Evolutionary conservation across 2,113 vertebrate species (phyloP).

Genomic region (Pelodiscus sinensis): DNA sequence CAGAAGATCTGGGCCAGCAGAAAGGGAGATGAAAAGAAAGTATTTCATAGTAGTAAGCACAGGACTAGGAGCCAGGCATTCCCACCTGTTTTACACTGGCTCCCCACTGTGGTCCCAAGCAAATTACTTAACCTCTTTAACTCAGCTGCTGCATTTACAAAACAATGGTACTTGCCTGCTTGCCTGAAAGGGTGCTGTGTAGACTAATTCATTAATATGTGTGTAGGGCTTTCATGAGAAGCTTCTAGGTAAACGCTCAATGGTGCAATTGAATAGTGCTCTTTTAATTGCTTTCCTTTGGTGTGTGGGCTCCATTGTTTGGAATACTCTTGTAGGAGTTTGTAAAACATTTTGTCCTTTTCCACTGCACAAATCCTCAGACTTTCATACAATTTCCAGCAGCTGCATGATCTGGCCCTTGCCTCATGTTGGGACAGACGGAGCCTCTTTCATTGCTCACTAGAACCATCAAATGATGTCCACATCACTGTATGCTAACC

Average conservation of each 20-base stretch:
- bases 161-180: neutral
- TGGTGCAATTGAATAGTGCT: neutral
- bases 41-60: too few relatives aligned
- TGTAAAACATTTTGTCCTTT: neutral
- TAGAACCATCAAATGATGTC: too few relatives aligned
- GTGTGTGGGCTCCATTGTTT: neutral
- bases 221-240: neutral
- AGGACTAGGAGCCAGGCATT: neutral
- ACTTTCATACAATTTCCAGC: neutral
- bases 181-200: fast-evolving
- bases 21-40: neutral
- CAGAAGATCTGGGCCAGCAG: neutral
- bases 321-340: neutral
- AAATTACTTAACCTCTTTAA: neutral
- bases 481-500: too few relatives aligned
- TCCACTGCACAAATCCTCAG: fast-evolving
- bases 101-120: neutral
- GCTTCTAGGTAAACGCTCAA: neutral
- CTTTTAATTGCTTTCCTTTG: neutral
- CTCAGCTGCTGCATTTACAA: neutral
- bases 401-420: neutral
- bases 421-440: neutral
- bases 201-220: neutral
- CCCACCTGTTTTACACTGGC: neutral
- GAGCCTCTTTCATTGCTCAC: too few relatives aligned